A percentile compares a stretch with the other conserved stretches of the same genome.
These are phyloP conservation scores for Branchinecta lindahli DNA, from an alignment of 1,140 invertebrate species.

Conservation along the genomic window DNA sequence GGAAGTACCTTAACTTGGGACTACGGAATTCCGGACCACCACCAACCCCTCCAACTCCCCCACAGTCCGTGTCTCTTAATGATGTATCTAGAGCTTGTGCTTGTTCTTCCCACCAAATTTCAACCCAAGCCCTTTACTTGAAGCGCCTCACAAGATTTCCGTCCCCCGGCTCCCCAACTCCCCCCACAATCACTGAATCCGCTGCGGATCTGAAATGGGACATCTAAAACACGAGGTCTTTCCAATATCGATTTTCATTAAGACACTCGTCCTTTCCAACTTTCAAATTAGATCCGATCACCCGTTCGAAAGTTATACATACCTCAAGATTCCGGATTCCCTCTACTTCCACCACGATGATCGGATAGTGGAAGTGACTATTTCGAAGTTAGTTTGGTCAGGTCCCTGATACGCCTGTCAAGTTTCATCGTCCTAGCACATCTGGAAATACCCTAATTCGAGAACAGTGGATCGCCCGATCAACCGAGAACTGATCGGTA, in stretches of 20 bases:
- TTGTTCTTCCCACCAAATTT: neutral
- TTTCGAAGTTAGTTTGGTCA: neutral
- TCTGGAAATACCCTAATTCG: too few relatives aligned
- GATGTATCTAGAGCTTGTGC: neutral
- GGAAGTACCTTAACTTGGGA: neutral
- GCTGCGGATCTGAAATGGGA: neutral
- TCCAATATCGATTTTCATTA: constrained; percentile 6
- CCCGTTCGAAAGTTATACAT: neutral
- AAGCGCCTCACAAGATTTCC: neutral
- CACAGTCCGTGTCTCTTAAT: neutral
- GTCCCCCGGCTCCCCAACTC: neutral
- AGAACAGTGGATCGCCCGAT: too few relatives aligned
- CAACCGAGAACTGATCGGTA: too few relatives aligned
- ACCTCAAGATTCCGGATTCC: neutral
- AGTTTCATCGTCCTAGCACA: neutral
- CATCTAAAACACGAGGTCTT: neutral
- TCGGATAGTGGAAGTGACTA: neutral
- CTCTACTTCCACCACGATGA: neutral
- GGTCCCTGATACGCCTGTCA: neutral
- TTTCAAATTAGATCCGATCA: neutral
- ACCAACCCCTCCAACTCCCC: constrained; percentile 1
- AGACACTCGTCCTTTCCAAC: too few relatives aligned
- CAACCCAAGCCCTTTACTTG: neutral
- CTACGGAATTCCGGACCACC: too few relatives aligned
- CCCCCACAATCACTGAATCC: neutral